Percentiles rank a stretch among this genome's conserved stretches.
phyloP scores from a whole-genome alignment of 1,140 invertebrate genomes.

The Drosophila micromelanica region DNA sequence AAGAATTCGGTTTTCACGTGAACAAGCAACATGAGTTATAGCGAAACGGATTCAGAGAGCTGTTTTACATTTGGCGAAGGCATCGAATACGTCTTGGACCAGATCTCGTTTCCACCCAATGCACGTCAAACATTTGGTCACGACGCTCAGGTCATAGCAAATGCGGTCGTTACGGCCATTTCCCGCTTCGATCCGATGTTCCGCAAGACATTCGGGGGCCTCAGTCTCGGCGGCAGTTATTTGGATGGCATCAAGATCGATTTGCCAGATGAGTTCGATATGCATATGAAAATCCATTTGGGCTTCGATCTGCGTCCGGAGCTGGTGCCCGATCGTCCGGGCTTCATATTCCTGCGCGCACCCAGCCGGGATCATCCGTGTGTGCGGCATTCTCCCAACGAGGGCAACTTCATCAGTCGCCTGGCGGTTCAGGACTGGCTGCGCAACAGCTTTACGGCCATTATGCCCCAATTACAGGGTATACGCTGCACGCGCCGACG shows the following conservation, averaged over 20 bases:
- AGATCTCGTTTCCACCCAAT: constrained; percentile 18
- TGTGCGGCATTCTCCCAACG: not conserved
- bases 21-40: not conserved
- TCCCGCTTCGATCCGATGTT: constrained; percentile 38
- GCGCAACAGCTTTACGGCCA: constrained; percentile 30
- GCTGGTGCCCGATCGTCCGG: not conserved
- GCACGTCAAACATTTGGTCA: constrained; percentile 16
- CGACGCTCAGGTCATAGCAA: constrained; percentile 48
- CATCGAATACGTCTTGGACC: constrained; percentile 37
- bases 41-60: not conserved
- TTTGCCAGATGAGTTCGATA: constrained; percentile 58
- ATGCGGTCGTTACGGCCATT: constrained; percentile 34
- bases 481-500: constrained; percentile 12
- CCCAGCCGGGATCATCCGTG: not conserved
- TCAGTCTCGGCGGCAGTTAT: constrained; percentile 48
- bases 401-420: constrained; percentile 38
- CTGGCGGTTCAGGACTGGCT: constrained; percentile 45
- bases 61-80: constrained; percentile 29
- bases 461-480: constrained; percentile 28
- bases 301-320: constrained; percentile 15
- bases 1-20: no score
- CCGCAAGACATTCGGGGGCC: constrained; percentile 25
- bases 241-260: constrained; percentile 31
- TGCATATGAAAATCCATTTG: constrained; percentile 36
- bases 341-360: constrained; percentile 27